Conservation (phyloP, 2,888 invertebrate species). For the Cosmia pyralina region DNA sequence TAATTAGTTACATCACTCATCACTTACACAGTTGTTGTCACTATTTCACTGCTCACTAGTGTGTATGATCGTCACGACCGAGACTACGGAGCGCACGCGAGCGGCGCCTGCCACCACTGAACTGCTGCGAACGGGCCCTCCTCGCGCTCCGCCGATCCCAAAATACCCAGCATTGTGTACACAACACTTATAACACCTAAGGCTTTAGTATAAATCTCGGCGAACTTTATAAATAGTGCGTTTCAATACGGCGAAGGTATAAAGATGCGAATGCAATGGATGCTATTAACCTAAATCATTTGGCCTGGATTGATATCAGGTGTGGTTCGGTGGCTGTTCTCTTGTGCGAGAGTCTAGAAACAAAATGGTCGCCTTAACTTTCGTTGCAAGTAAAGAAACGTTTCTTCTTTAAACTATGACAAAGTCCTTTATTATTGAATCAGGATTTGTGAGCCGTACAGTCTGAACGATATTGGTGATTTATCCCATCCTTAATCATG, state of each 20-base stretch:
- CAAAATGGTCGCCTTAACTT: constrained; percentile 32
- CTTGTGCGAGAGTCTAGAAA: constrained; percentile 7
- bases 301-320: constrained; percentile 57
- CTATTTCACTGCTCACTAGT: constrained; percentile 74
- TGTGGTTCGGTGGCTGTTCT: constrained; percentile 21
- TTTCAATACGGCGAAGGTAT: constrained; percentile 67
- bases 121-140: constrained; percentile 77
- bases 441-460: neutral
- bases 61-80: constrained; percentile 69
- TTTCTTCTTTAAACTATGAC: neutral
- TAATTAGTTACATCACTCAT: constrained; percentile 79
- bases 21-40: constrained; percentile 83
- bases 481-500: neutral
- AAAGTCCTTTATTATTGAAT: neutral
- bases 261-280: constrained; percentile 63
- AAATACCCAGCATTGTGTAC: constrained; percentile 88
- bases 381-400: neutral
- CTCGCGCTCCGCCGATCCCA: constrained; percentile 78
- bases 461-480: neutral
- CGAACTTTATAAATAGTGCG: constrained; percentile 81
- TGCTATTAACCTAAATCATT: constrained; percentile 71
- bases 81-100: constrained; percentile 72
- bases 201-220: constrained; percentile 84
- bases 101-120: constrained; percentile 78
- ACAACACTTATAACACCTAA: constrained; percentile 86